A percentile compares a stretch with the other conserved stretches of the same genome.
Evolutionary conservation across 2,113 vertebrate species (phyloP).

Genomic region (Hylia prasina): DNA sequence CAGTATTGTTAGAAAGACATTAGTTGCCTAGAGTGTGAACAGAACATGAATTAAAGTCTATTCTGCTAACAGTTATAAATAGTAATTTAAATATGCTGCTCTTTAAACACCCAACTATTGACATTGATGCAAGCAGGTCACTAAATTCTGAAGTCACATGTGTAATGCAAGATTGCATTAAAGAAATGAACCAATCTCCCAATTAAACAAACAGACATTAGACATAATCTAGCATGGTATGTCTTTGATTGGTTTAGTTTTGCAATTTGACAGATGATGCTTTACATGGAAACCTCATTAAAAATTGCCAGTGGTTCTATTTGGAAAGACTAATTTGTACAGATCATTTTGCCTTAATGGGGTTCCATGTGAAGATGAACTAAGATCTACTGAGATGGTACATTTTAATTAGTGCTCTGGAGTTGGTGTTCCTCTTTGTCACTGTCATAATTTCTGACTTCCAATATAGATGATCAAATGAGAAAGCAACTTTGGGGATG

Average conservation of each 20-base stretch:
- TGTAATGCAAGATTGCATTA: not conserved
- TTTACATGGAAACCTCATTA: slow-evolving; percentile 34
- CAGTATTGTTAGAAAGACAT: not conserved
- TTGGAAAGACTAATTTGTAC: slow-evolving; percentile 37
- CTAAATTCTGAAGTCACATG: not conserved
- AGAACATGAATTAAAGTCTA: not conserved
- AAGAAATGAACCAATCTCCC: not conserved
- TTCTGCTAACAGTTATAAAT: not conserved
- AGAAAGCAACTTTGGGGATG: not conserved
- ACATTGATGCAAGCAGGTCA: not conserved
- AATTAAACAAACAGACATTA: not conserved
- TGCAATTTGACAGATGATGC: not conserved
- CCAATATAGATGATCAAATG: not conserved
- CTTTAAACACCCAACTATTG: not conserved
- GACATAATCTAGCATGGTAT: not conserved
- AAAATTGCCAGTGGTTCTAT: slow-evolving; percentile 7
- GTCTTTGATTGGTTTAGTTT: slow-evolving; percentile 3
- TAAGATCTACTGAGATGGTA: not conserved
- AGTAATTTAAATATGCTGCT: not conserved
- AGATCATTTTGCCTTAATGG: slow-evolving; percentile 35
- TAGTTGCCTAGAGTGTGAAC: not conserved
- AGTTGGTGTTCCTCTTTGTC: not conserved
- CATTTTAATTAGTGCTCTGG: slow-evolving; percentile 13
- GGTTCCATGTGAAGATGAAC: slow-evolving; percentile 15
- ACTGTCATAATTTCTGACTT: not conserved